Conservation (phyloP, 2,113 vertebrate species). For the Mus spicilegus region DNA sequence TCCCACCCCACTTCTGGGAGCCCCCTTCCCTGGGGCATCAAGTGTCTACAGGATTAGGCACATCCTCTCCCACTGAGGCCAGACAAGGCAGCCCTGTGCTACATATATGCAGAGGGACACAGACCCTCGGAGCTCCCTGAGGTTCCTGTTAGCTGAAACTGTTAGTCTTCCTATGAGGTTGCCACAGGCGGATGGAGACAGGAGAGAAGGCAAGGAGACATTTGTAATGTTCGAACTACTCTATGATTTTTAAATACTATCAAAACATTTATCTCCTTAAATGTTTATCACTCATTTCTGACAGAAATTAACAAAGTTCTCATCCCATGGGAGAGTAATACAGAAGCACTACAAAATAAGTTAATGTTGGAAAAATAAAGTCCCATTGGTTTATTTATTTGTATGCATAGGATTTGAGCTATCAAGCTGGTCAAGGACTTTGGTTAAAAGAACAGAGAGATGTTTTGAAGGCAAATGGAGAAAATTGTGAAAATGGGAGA, state of each 20-base stretch:
- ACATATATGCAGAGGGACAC: too few species aligned
- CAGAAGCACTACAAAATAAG: background rate
- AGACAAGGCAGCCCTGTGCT: too few species aligned
- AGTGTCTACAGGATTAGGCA: too few species aligned
- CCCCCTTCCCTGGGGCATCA: too few species aligned
- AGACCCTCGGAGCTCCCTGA: too few species aligned
- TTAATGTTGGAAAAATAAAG: background rate
- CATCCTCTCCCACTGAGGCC: too few species aligned
- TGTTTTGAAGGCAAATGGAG: background rate
- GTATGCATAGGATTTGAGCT: background rate
- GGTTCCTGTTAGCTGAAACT: too few species aligned
- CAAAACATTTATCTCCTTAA: background rate
- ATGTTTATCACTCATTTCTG: background rate
- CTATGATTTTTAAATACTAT: background rate
- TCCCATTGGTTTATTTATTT: background rate
- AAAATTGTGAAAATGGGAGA: background rate
- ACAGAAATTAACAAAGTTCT: background rate
- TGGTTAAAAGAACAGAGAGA: background rate
- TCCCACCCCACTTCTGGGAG: too few species aligned
- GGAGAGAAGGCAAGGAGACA: background rate
- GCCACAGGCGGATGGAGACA: too few species aligned
- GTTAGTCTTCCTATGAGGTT: too few species aligned
- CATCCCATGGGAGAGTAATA: background rate
- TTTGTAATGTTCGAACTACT: background rate
- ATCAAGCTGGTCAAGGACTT: background rate